Percentiles rank a stretch among this genome's conserved stretches.
phyloP scores from a whole-genome alignment of 2,113 vertebrate genomes.

The Sinocyclocheilus anshuiensis region DNA sequence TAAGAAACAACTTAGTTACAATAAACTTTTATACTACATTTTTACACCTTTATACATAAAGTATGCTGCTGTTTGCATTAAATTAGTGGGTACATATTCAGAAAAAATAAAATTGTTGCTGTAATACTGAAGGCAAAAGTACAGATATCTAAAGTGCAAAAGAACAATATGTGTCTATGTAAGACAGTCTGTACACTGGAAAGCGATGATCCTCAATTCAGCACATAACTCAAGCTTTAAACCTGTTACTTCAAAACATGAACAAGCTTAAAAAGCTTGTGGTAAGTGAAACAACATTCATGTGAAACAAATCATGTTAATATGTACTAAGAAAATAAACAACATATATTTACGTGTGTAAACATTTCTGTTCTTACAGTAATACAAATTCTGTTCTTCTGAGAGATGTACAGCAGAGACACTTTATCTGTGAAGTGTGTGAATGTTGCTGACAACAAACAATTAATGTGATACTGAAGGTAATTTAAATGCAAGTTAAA shows the following conservation, averaged over 20 bases:
- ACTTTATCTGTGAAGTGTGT: not conserved
- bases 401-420: not conserved
- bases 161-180: not conserved
- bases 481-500: not conserved
- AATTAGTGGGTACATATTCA: not conserved
- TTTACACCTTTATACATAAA: slow-evolving; percentile 18
- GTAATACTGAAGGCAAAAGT: not conserved
- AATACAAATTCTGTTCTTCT: not conserved
- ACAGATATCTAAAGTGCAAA: slow-evolving; percentile 14
- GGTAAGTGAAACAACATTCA: not conserved
- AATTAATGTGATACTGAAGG: no score
- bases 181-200: not conserved
- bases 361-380: slow-evolving; percentile 16
- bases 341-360: not conserved
- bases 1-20: not conserved
- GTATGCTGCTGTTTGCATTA: not conserved
- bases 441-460: not conserved
- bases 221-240: not conserved
- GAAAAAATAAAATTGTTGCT: not conserved
- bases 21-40: slow-evolving; percentile 1
- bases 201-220: not conserved
- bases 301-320: not conserved
- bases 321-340: slow-evolving; percentile 6
- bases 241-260: not conserved
- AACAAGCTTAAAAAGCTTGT: not conserved